These are phyloP conservation scores for Drosophila sp. DNA, from an alignment of 1,140 invertebrate genomes.

Conservation along the genomic window DNA sequence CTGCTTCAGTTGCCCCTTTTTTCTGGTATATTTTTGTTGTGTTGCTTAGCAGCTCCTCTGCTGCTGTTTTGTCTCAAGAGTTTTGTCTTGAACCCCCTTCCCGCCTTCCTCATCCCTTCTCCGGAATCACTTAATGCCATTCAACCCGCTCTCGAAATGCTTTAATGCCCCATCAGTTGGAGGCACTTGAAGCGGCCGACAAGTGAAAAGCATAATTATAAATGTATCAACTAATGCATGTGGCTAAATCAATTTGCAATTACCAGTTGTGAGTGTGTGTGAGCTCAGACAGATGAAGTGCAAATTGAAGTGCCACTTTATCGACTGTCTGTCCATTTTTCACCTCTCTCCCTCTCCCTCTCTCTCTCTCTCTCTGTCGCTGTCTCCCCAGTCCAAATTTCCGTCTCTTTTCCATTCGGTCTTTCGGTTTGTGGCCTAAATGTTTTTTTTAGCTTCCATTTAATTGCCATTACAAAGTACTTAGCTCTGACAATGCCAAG, in stretches of 20 bases:
- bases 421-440: slow-evolving; percentile 17
- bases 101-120: too few relatives aligned
- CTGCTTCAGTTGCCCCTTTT: neutral
- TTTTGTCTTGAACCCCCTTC: neutral
- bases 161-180: neutral
- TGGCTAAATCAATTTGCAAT: slow-evolving; percentile 79
- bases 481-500: slow-evolving; percentile 64
- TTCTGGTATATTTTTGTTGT: slow-evolving; percentile 6
- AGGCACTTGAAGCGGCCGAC: slow-evolving; percentile 55
- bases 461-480: slow-evolving; percentile 72
- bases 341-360: slow-evolving; percentile 9
- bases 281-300: slow-evolving; percentile 62
- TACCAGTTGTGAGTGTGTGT: slow-evolving; percentile 30
- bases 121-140: slow-evolving; percentile 59
- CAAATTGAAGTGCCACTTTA: slow-evolving; percentile 68
- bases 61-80: slow-evolving; percentile 32
- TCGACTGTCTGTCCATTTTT: slow-evolving; percentile 22
- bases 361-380: neutral
- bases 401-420: neutral
- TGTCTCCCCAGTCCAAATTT: neutral
- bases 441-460: slow-evolving; percentile 64
- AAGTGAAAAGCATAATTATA: slow-evolving; percentile 74
- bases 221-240: slow-evolving; percentile 79
- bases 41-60: slow-evolving; percentile 26
- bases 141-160: slow-evolving; percentile 18